A percentile compares a stretch with the other conserved stretches of the same genome.
phyloP scores from a whole-genome alignment of 37 sponge, comb jelly and placozoan species.

The Aplysina aerophoba region DNA sequence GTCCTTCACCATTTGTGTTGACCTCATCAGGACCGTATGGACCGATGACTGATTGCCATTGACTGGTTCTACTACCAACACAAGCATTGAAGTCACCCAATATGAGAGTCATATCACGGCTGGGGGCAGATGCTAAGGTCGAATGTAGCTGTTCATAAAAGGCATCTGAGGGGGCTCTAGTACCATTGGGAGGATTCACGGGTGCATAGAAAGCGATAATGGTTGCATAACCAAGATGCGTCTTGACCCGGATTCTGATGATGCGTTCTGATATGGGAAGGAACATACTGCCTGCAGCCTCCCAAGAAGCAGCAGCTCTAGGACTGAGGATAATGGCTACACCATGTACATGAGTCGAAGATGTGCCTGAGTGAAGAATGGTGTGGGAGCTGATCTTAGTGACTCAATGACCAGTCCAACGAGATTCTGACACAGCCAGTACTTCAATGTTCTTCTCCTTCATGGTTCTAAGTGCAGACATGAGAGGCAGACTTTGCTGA shows the following conservation, averaged over 20 bases:
- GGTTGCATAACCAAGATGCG: constrained; percentile 18
- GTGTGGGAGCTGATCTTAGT: constrained; percentile 21
- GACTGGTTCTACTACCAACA: constrained; percentile 16
- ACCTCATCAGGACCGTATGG: constrained; percentile 26
- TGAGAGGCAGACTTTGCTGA: constrained; percentile 26
- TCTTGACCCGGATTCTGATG: constrained; percentile 20
- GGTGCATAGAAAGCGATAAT: constrained; percentile 22
- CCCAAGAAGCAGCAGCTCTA: not conserved
- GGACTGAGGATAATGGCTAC: constrained; percentile 27
- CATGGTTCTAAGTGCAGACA: constrained; percentile 1
- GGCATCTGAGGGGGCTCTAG: constrained; percentile 27
- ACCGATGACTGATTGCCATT: constrained; percentile 18
- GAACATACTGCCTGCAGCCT: constrained; percentile 15
- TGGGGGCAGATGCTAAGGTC: constrained; percentile 18
- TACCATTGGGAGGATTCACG: constrained; percentile 17
- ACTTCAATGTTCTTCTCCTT: constrained; percentile 16
- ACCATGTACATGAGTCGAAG: constrained; percentile 23
- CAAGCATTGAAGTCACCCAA: constrained; percentile 32
- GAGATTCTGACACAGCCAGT: constrained; percentile 18
- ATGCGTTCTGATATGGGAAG: constrained; percentile 9
- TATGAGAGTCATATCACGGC: constrained; percentile 33
- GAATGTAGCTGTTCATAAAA: constrained; percentile 22
- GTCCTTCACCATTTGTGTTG: constrained; percentile 24
- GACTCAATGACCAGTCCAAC: constrained; percentile 13
- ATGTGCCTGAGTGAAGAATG: constrained; percentile 13